Base-by-base conservation (phyloP, 1,140 invertebrate genomes). In the Macrobrachium nipponense region DNA sequence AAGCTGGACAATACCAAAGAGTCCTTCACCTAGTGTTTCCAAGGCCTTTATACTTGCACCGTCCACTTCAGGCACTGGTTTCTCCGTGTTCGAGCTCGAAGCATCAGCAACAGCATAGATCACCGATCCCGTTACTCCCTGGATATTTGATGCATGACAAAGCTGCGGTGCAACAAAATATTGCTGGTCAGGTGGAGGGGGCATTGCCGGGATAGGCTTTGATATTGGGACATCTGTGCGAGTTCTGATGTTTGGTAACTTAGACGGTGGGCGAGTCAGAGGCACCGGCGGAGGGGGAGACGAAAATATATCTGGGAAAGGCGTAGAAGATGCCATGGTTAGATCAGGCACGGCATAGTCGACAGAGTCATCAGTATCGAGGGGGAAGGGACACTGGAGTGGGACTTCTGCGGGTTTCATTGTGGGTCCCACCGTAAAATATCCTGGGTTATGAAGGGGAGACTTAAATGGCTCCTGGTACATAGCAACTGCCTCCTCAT, bases 1-100 rank as follows among this genome's bases (percentile, higher is more conserved):
- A 27, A 89, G 84, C 88, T 90, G 90, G 88, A 94, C 93, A 91
- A 96, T 95, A 88, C 96, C 96, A 90, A 95, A 97, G 87, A 94
- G 93, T 66, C 96, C 95, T 82, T 94, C 93, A 18, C 96, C 96
- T n/a, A 97, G 92, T 88, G 95, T 95, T 90, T 96, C 95, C 82
- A 96, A 92, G 89, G 96, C 94, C 89, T 94, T 93, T 75, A 97
- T 92, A 89, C 94, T 94, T 88, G 95, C 94, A 87, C 95, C 91
- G 11, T 95, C 94, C 91, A 97, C 94, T 91, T 95, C 94, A 85
- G 94, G 93, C 86, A 95, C 91, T 10, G 83, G 90, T 87, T 90
- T 11, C 60, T 89, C 81, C 58, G 87, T 87, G 23, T 78, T 79
- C 2, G 66, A 15, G 51, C 79, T 75, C n/a, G 75, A 70, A 0